These are phyloP conservation scores for Catharus ustulatus DNA, from an alignment of 2,797 vertebrate genomes.

Conservation along the genomic window DNA sequence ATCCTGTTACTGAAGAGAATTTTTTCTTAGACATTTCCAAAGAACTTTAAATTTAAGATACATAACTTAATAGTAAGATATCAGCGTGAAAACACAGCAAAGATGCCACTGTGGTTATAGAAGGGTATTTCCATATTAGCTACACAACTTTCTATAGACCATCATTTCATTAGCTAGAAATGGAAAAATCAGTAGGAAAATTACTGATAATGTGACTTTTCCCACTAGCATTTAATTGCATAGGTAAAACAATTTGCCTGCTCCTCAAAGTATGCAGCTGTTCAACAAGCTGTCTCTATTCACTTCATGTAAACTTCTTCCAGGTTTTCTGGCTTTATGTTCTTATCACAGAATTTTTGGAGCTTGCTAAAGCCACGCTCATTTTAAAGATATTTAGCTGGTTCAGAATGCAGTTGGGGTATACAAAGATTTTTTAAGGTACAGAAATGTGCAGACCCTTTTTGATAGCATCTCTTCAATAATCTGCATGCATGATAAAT, in stretches of 20 bases:
- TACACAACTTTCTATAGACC: background rate
- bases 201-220: background rate
- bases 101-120: background rate
- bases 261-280: background rate
- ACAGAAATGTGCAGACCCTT: background rate
- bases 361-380: background rate
- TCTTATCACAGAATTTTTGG: background rate
- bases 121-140: background rate
- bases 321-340: background rate
- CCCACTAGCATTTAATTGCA: background rate
- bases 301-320: background rate
- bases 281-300: background rate
- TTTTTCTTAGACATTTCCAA: background rate
- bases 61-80: background rate
- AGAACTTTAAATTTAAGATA: background rate
- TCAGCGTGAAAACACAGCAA: background rate
- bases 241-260: background rate
- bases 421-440: background rate
- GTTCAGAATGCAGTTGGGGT: background rate
- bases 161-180: background rate
- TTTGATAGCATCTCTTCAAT: background rate
- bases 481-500: background rate
- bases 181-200: background rate
- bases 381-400: background rate
- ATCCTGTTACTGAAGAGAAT: background rate